A percentile compares a stretch with the other conserved stretches of the same genome.
These are phyloP conservation scores for Diplazon laetatorius DNA, from an alignment of 2,888 invertebrate species.

Conservation along the genomic window DNA sequence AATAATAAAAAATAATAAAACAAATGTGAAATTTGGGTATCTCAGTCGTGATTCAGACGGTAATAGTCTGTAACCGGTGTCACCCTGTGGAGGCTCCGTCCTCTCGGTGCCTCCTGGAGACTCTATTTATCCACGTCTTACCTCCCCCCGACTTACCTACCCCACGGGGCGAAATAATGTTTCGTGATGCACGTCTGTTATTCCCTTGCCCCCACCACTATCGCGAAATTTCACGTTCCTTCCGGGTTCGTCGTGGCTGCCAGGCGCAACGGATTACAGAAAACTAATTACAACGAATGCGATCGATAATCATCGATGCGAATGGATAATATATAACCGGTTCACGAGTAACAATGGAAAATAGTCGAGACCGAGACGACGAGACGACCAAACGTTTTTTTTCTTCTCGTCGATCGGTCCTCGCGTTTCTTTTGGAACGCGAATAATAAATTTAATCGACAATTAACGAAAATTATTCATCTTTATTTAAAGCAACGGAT, in stretches of 20 bases:
- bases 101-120: constrained; percentile 55
- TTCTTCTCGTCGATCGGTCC: background rate
- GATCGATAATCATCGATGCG: constrained; percentile 80
- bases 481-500: too few relatives aligned
- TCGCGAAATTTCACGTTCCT: too few relatives aligned
- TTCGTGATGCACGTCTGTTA: constrained; percentile 28
- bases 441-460: too few relatives aligned
- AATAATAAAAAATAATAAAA: too few relatives aligned
- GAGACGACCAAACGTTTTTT: too few relatives aligned
- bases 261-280: constrained; percentile 59
- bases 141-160: constrained; percentile 4
- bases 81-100: constrained; percentile 56
- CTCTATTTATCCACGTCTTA: constrained; percentile 30
- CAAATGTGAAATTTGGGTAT: too few relatives aligned
- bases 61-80: constrained; percentile 43
- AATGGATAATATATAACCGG: constrained; percentile 32
- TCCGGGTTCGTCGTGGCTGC: constrained; percentile 24
- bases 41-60: too few relatives aligned
- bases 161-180: constrained; percentile 17
- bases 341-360: constrained; percentile 28
- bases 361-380: background rate
- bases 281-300: constrained; percentile 70
- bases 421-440: too few relatives aligned
- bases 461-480: too few relatives aligned
- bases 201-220: too few relatives aligned